A percentile compares a stretch with the other conserved stretches of the same genome.
These are phyloP conservation scores for Columba guinea DNA, from an alignment of 2,797 vertebrate genomes.

Conservation along the genomic window DNA sequence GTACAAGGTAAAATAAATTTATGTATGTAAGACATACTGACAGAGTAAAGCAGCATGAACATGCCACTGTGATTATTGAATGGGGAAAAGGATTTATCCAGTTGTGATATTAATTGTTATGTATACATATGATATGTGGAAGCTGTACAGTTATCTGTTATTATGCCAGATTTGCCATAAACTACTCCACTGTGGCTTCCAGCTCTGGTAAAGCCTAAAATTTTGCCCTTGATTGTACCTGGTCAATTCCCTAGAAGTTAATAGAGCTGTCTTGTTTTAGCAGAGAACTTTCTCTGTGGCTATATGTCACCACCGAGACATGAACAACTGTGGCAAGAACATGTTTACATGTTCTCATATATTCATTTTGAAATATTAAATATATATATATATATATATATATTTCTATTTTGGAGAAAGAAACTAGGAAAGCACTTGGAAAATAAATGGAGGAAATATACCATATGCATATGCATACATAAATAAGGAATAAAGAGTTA, in stretches of 20 bases:
- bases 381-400: background rate
- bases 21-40: background rate
- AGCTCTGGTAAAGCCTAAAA: background rate
- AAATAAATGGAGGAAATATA: background rate
- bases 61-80: background rate
- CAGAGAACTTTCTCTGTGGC: background rate
- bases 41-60: background rate
- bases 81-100: background rate
- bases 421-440: background rate
- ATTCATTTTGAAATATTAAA: background rate
- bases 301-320: background rate
- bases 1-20: background rate
- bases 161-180: background rate
- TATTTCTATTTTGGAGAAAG: background rate
- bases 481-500: background rate
- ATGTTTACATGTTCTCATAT: background rate
- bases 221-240: background rate
- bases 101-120: constrained; percentile 17
- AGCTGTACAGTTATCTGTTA: background rate
- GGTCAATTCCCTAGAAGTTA: background rate
- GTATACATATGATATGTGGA: background rate
- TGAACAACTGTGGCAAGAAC: background rate
- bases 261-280: background rate
- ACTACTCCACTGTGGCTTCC: background rate
- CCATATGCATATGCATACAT: background rate